Evolutionary conservation across 2,888 invertebrate genomes (phyloP).

Genomic region (Diarsia mendica): DNA sequence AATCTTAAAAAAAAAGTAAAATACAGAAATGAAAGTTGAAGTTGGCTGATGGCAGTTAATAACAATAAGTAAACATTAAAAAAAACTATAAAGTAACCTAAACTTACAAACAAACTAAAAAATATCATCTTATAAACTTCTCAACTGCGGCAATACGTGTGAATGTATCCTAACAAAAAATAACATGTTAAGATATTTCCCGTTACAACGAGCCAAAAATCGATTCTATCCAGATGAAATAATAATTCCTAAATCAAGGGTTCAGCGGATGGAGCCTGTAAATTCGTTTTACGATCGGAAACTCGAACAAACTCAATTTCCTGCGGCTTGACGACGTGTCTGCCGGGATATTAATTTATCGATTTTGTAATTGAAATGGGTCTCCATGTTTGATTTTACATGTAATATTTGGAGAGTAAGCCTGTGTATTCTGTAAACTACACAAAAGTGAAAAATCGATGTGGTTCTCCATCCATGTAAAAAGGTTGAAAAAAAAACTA

Average conservation of each 20-base stretch:
- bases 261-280: conserved; percentile 1
- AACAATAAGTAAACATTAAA: neutral
- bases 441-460: no score
- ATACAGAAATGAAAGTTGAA: neutral
- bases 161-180: neutral
- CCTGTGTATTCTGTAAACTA: no score
- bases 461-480: no score
- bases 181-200: neutral
- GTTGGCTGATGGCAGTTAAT: no score
- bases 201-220: neutral
- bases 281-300: conserved; percentile 56
- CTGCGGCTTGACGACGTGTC: conserved; percentile 23
- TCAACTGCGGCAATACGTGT: neutral
- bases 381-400: conserved; percentile 10
- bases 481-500: no score
- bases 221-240: conserved; percentile 32
- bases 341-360: conserved; percentile 43
- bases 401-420: no score
- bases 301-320: conserved; percentile 49
- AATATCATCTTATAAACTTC: neutral
- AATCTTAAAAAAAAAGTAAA: neutral
- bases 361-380: conserved; percentile 41
- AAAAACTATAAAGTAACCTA: neutral
- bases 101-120: neutral
- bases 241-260: conserved; percentile 34